phyloP scores from a whole-genome alignment of 2,888 invertebrate species.

The Geotrupes spiniger region DNA sequence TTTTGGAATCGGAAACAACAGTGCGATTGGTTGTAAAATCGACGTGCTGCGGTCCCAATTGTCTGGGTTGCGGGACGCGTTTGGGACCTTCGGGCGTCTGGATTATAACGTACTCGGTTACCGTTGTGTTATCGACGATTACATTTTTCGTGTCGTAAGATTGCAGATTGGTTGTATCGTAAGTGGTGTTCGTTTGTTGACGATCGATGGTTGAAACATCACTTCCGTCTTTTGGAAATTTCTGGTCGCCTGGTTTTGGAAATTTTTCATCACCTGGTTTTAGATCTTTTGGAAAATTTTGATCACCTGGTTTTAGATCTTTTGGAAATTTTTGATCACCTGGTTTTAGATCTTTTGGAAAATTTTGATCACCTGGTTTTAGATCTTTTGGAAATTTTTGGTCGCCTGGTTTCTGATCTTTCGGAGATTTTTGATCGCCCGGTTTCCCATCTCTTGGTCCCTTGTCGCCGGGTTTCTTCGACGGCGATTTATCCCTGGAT shows the following conservation, averaged over 20 bases:
- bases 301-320: no score
- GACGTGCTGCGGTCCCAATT: not conserved
- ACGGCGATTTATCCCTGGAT: not conserved
- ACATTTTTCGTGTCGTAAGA: no score
- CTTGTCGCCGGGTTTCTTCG: conserved; percentile 12
- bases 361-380: not conserved
- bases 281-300: no score
- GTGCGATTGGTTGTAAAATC: not conserved
- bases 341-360: no score
- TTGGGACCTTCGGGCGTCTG: conserved; percentile 14
- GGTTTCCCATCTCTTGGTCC: conserved; percentile 7
- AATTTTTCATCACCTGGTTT: no score
- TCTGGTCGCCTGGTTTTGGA: conserved; percentile 12
- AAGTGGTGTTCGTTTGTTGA: no score
- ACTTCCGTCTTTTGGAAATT: no score
- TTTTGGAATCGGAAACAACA: no score
- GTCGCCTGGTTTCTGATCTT: no score
- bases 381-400: not conserved
- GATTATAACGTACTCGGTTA: not conserved
- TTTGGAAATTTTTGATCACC: no score
- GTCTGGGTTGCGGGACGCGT: not conserved
- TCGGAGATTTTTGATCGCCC: not conserved
- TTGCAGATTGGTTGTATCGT: no score
- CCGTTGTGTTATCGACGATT: not conserved
- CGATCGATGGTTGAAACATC: no score